These are phyloP conservation scores for Hoplodrina ambigua DNA, from an alignment of 2,888 invertebrate genomes.

Conservation along the genomic window DNA sequence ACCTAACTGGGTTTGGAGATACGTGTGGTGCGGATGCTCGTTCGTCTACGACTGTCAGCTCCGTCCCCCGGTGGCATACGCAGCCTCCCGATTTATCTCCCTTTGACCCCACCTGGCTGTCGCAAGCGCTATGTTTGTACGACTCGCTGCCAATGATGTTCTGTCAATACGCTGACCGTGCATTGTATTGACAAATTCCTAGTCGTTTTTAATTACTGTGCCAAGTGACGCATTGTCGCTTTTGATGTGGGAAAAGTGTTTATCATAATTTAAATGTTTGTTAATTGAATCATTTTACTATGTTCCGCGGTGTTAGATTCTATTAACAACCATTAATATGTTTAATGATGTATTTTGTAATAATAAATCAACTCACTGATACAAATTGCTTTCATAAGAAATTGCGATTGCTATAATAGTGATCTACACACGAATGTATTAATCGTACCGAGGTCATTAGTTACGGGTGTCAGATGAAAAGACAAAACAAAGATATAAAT, in stretches of 20 bases:
- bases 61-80: slow-evolving; percentile 75
- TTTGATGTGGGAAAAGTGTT: slow-evolving; percentile 61
- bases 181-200: slow-evolving; percentile 83
- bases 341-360: slow-evolving; percentile 45
- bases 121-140: slow-evolving; percentile 78
- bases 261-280: slow-evolving; percentile 48
- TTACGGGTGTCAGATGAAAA: slow-evolving; percentile 68
- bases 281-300: slow-evolving; percentile 52
- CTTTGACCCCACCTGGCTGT: slow-evolving; percentile 87
- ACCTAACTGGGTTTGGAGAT: slow-evolving; percentile 84
- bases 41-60: slow-evolving; percentile 84
- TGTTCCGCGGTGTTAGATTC: slow-evolving; percentile 13
- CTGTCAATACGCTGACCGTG: slow-evolving; percentile 88
- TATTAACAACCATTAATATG: slow-evolving; percentile 18
- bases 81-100: slow-evolving; percentile 88
- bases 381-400: slow-evolving; percentile 56
- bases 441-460: slow-evolving; percentile 57
- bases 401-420: slow-evolving; percentile 53
- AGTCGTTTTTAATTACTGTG: slow-evolving; percentile 78
- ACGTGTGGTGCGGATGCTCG: slow-evolving; percentile 87
- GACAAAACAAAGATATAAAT: slow-evolving; percentile 66
- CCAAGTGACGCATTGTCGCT: slow-evolving; percentile 77
- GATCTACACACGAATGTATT: slow-evolving; percentile 56
- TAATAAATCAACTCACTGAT: slow-evolving; percentile 52
- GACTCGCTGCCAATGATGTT: slow-evolving; percentile 86